A percentile compares a stretch with the other conserved stretches of the same genome.
These are phyloP conservation scores for Falco rusticolus DNA, from an alignment of 2,797 vertebrate species.

Conservation along the genomic window DNA sequence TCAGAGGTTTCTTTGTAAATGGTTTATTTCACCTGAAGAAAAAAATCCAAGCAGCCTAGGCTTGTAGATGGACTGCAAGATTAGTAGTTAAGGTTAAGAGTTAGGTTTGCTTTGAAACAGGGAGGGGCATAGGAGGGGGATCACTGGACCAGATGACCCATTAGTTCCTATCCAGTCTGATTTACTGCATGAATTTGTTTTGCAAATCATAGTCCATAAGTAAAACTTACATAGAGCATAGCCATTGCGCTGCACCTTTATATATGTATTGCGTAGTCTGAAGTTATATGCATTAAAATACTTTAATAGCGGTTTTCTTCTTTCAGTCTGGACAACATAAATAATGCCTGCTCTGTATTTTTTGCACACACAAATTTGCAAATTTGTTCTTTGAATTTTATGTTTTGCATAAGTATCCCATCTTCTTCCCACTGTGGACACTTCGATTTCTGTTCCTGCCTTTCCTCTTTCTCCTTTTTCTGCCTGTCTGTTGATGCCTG, in stretches of 20 bases:
- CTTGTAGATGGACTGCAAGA: not conserved
- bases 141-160: not conserved
- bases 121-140: not conserved
- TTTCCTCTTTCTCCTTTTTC: not conserved
- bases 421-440: not conserved
- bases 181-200: not conserved
- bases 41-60: not conserved
- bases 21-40: constrained; percentile 7
- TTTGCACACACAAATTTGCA: not conserved
- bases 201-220: not conserved
- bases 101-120: not conserved
- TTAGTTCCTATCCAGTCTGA: not conserved
- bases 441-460: not conserved
- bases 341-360: not conserved
- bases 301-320: not conserved
- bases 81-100: not conserved
- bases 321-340: not conserved
- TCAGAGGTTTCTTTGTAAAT: not conserved
- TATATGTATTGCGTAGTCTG: not conserved
- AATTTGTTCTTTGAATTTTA: not conserved
- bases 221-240: not conserved
- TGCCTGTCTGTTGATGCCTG: not conserved
- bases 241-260: not conserved
- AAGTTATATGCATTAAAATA: not conserved
- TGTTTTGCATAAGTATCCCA: not conserved